A percentile compares a stretch with the other conserved stretches of the same genome.
Evolutionary conservation across 2,113 vertebrate genomes (phyloP).

Genomic region (Symphodus melops): DNA sequence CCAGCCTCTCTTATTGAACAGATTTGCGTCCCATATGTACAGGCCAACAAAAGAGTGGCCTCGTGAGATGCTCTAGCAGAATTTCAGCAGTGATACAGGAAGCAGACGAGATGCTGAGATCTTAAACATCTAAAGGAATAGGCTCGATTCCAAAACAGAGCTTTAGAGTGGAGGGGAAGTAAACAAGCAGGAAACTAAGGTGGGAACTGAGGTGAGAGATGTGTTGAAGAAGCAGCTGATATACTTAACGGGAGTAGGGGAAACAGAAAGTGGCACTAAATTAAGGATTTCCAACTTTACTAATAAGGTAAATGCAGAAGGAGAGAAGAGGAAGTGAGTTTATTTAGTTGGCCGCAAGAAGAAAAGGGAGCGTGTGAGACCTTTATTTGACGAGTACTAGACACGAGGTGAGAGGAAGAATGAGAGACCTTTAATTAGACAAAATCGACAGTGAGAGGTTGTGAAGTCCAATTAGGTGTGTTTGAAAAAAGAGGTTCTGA

Average conservation of each 20-base stretch:
- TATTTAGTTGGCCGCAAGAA: slow-evolving; percentile 58
- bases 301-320: slow-evolving; percentile 50
- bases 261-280: slow-evolving; percentile 69
- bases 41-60: slow-evolving; percentile 63
- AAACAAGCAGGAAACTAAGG: slow-evolving; percentile 64
- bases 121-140: slow-evolving; percentile 66
- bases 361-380: slow-evolving; percentile 63
- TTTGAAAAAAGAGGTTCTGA: slow-evolving; percentile 65
- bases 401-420: slow-evolving; percentile 69
- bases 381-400: slow-evolving; percentile 70
- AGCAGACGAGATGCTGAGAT: slow-evolving; percentile 67
- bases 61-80: slow-evolving; percentile 57
- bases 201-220: slow-evolving; percentile 55
- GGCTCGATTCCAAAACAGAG: slow-evolving; percentile 48
- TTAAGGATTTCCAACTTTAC: slow-evolving; percentile 74
- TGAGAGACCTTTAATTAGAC: slow-evolving; percentile 83
- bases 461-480: slow-evolving; percentile 81
- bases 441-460: slow-evolving; percentile 75
- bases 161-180: slow-evolving; percentile 52
- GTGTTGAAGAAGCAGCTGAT: slow-evolving; percentile 48
- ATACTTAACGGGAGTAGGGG: slow-evolving; percentile 36
- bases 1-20: slow-evolving; percentile 57
- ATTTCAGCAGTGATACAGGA: slow-evolving; percentile 50
- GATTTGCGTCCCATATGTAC: slow-evolving; percentile 71
- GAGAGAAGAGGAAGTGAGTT: slow-evolving; percentile 41